Percentiles rank a stretch among this genome's conserved stretches.
Evolutionary conservation across 2,888 invertebrate species (phyloP).

Genomic region (Ectemnius cavifrons): DNA sequence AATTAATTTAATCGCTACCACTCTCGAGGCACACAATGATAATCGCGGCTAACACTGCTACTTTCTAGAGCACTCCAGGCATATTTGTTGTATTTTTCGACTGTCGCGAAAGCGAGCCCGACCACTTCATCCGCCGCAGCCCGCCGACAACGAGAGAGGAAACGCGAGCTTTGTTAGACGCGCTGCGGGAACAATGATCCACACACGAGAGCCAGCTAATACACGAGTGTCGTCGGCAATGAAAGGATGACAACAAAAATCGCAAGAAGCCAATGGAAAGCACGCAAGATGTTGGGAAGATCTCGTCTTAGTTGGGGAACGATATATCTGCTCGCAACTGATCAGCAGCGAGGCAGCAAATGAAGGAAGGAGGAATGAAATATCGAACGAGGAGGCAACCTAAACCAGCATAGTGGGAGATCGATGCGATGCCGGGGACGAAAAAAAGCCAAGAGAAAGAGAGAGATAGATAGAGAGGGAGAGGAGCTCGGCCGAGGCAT

Average conservation of each 20-base stretch:
- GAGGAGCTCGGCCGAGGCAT: constrained; percentile 15
- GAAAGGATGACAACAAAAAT: background rate
- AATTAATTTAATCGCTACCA: constrained; percentile 60
- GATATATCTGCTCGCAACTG: background rate
- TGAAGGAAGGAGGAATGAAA: constrained; percentile 4
- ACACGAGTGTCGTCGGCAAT: background rate
- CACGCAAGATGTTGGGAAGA: background rate
- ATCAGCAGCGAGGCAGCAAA: background rate
- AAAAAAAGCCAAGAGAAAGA: background rate
- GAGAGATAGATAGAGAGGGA: no score
- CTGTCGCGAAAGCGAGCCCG: constrained; percentile 16
- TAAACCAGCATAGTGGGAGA: constrained; percentile 2
- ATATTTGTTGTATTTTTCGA: constrained; percentile 54
- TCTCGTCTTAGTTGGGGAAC: background rate
- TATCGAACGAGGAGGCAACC: background rate
- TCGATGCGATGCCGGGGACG: constrained; percentile 35
- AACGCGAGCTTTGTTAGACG: background rate
- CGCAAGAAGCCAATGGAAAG: background rate
- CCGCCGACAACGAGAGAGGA: constrained; percentile 6
- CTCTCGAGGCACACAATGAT: constrained; percentile 54
- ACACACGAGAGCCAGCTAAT: constrained; percentile 4
- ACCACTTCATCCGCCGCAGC: background rate
- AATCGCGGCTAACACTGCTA: constrained; percentile 52
- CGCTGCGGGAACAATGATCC: constrained; percentile 18
- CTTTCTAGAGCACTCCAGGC: constrained; percentile 46